A percentile compares a stretch with the other conserved stretches of the same genome.
Evolutionary conservation across 2,797 vertebrate genomes (phyloP).

Genomic region (Sebastiscus tertius): DNA sequence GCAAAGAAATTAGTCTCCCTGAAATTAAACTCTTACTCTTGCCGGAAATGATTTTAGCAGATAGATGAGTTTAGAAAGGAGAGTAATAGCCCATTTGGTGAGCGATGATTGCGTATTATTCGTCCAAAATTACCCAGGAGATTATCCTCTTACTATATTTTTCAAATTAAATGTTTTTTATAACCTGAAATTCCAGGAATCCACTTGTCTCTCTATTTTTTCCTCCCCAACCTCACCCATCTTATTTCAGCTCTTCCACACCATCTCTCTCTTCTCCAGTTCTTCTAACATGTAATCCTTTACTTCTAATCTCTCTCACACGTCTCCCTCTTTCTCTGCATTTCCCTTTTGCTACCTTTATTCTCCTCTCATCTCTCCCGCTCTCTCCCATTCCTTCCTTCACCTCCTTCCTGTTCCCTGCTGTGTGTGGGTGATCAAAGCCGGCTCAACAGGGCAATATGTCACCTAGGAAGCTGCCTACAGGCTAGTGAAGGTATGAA

Average conservation of each 20-base stretch:
- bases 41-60: neutral
- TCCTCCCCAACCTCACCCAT: neutral
- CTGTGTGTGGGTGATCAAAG: slow-evolving; percentile 65
- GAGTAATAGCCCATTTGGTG: neutral
- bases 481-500: slow-evolving; percentile 22
- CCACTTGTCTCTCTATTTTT: neutral
- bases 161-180: neutral
- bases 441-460: slow-evolving; percentile 55
- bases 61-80: slow-evolving; percentile 3
- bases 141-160: neutral
- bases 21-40: neutral
- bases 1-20: neutral
- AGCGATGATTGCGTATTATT: slow-evolving; percentile 6
- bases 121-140: neutral
- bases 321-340: neutral
- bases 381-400: slow-evolving; percentile 28
- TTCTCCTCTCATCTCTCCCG: slow-evolving; percentile 17
- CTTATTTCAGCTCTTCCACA: neutral
- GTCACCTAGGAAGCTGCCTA: slow-evolving; percentile 58
- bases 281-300: slow-evolving; percentile 8
- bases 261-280: neutral
- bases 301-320: neutral
- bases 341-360: slow-evolving; percentile 13
- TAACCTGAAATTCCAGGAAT: neutral
- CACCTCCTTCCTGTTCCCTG: slow-evolving; percentile 42